Percentiles rank a stretch among this genome's conserved stretches.
Conservation (phyloP, 1,140 invertebrate species). For the Tetramorium parvispinum region DNA sequence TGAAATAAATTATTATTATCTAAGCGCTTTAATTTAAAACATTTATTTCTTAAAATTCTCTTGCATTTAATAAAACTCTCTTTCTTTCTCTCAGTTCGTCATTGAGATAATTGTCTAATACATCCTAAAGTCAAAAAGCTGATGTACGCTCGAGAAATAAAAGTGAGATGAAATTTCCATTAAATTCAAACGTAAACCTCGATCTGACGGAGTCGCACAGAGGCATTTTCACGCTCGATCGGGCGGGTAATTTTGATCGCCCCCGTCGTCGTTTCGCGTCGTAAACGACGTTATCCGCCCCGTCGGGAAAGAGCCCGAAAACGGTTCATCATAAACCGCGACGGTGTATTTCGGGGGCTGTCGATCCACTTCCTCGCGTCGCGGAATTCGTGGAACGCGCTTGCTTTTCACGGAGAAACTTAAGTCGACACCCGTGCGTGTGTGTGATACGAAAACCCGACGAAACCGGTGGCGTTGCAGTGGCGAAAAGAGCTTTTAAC, state of each 20-base stretch:
- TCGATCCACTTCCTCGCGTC: constrained; percentile 35
- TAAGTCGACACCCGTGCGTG: constrained; percentile 26
- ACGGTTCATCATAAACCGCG: constrained; percentile 54
- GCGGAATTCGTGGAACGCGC: constrained; percentile 40
- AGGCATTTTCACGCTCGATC: constrained; percentile 51
- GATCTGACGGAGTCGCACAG: constrained; percentile 14
- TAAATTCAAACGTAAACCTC: constrained; percentile 45
- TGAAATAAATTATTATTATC: background rate
- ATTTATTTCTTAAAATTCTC: too few relatives aligned
- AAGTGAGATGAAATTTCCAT: constrained; percentile 44
- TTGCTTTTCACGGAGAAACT: constrained; percentile 29
- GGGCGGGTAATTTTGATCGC: constrained; percentile 51
- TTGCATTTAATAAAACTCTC: too few relatives aligned
- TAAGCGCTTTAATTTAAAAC: too few relatives aligned
- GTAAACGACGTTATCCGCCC: constrained; percentile 49
- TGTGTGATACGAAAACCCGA: background rate
- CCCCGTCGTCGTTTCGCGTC: constrained; percentile 12
- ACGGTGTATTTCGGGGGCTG: constrained; percentile 28
- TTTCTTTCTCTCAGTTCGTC: too few relatives aligned
- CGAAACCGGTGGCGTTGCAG: background rate
- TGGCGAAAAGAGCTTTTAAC: constrained; percentile 8
- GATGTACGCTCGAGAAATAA: constrained; percentile 17
- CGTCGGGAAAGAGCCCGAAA: constrained; percentile 24
- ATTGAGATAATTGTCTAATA: background rate
- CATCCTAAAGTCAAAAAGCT: background rate